Conservation (phyloP, 37 sponge, comb jelly and placozoan genomes). For the Tethya wilhelma region DNA sequence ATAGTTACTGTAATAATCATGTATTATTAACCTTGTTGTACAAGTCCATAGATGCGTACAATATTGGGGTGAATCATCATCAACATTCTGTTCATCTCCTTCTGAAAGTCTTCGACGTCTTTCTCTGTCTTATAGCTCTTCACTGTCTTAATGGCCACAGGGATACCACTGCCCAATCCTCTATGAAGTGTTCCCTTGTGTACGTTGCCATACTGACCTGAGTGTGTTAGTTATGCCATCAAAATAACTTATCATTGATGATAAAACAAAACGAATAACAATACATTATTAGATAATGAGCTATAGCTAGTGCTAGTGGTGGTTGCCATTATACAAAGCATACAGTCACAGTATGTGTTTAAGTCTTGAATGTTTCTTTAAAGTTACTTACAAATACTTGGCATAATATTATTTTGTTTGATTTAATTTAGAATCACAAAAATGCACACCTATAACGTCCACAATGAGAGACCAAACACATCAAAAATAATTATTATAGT, state of each 20-base stretch:
- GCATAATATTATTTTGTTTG: too few species aligned
- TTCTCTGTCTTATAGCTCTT: neutral
- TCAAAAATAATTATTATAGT: too few species aligned
- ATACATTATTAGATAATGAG: too few species aligned
- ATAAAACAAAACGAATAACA: too few species aligned
- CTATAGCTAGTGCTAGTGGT: too few species aligned
- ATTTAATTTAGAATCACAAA: too few species aligned
- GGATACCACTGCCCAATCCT: neutral
- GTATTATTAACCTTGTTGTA: slow-evolving; percentile 12
- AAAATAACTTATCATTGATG: too few species aligned
- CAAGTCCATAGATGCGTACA: slow-evolving; percentile 32
- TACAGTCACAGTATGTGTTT: neutral
- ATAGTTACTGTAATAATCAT: neutral
- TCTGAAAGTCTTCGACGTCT: neutral
- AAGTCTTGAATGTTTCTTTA: too few species aligned
- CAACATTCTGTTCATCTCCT: slow-evolving; percentile 22
- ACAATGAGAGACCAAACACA: too few species aligned
- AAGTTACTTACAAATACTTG: too few species aligned
- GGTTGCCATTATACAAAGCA: neutral
- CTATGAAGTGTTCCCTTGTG: neutral
- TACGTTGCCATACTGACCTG: slow-evolving; percentile 35
- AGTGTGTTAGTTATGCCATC: neutral
- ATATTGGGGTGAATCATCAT: slow-evolving; percentile 38
- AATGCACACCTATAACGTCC: too few species aligned
- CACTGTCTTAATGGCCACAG: slow-evolving; percentile 23